These are phyloP conservation scores for Pyrochroa serraticornis DNA, from an alignment of 2,888 invertebrate genomes.

Conservation along the genomic window DNA sequence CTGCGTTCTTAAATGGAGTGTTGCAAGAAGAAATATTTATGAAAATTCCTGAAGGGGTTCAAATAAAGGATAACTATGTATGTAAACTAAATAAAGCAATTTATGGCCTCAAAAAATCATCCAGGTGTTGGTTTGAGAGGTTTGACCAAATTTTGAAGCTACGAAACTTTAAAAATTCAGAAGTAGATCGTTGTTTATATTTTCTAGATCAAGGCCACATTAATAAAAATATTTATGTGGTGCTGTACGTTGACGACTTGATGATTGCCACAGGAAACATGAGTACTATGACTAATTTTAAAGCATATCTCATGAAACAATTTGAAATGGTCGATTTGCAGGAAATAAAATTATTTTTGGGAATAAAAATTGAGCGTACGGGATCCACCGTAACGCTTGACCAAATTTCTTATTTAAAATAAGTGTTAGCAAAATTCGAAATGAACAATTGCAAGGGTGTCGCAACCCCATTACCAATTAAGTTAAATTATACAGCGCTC, in stretches of 20 bases:
- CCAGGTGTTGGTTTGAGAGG: constrained; percentile 15
- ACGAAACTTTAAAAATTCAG: constrained; percentile 6
- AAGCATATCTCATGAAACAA: constrained; percentile 22
- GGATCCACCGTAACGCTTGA: background rate
- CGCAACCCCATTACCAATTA: constrained; percentile 36
- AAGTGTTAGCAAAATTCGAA: constrained; percentile 33
- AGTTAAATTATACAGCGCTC: constrained; percentile 16
- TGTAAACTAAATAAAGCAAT: constrained; percentile 18
- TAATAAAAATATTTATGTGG: constrained; percentile 5
- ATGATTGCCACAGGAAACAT: constrained; percentile 19
- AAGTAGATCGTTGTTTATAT: constrained; percentile 7
- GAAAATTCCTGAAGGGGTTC: constrained; percentile 12
- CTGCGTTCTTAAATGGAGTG: constrained; percentile 14
- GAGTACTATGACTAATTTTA: constrained; percentile 11
- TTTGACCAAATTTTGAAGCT: constrained; percentile 9
- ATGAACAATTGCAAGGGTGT: constrained; percentile 36
- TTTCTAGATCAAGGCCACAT: background rate
- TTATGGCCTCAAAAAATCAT: constrained; percentile 20
- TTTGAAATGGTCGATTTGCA: constrained; percentile 39
- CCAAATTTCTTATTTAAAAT: constrained; percentile 22
- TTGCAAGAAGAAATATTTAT: constrained; percentile 17
- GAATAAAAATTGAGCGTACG: constrained; percentile 21
- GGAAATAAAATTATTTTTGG: constrained; percentile 20
- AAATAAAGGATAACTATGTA: background rate
- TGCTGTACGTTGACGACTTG: constrained; percentile 24